phyloP scores from a whole-genome alignment of 2,113 vertebrate genomes.

The Sebastes fasciatus region DNA sequence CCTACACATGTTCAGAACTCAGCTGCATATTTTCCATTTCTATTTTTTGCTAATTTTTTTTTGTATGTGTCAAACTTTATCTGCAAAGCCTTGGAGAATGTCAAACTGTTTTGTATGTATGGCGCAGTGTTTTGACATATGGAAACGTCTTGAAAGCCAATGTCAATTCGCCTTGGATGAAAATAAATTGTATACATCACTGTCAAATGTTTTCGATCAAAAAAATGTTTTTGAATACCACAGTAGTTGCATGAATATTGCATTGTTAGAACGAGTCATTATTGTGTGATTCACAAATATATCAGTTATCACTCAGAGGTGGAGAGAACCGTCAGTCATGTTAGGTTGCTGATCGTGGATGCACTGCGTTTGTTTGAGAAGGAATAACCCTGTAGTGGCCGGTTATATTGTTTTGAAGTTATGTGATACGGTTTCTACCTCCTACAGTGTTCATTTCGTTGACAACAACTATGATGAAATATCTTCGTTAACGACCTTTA shows the following conservation, averaged over 20 bases:
- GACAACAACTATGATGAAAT: too few relatives aligned
- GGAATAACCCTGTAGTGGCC: neutral
- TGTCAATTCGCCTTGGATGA: constrained; percentile 28
- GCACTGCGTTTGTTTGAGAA: constrained; percentile 5
- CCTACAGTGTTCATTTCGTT: too few relatives aligned
- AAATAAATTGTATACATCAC: constrained; percentile 45
- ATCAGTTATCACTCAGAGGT: constrained; percentile 15
- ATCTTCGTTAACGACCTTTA: too few relatives aligned
- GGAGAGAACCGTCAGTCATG: constrained; percentile 12
- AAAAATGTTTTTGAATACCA: constrained; percentile 29
- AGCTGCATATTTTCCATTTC: constrained; percentile 47
- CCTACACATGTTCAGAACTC: constrained; percentile 64
- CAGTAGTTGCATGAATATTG: constrained; percentile 6
- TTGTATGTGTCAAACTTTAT: constrained; percentile 47
- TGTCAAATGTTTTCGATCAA: constrained; percentile 40
- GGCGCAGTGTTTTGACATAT: constrained; percentile 28
- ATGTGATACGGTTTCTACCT: constrained; percentile 7
- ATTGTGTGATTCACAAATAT: constrained; percentile 37
- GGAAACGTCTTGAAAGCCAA: constrained; percentile 45
- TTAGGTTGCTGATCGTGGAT: constrained; percentile 12
- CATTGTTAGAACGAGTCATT: constrained; percentile 24
- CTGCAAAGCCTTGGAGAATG: constrained; percentile 46
- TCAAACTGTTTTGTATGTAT: constrained; percentile 56
- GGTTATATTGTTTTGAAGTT: constrained; percentile 15
- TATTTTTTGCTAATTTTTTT: constrained; percentile 60